Percentiles rank a stretch among this genome's conserved stretches.
These are phyloP conservation scores for Himalopsyche tibetana DNA, from an alignment of 2,888 invertebrate genomes.

Conservation along the genomic window DNA sequence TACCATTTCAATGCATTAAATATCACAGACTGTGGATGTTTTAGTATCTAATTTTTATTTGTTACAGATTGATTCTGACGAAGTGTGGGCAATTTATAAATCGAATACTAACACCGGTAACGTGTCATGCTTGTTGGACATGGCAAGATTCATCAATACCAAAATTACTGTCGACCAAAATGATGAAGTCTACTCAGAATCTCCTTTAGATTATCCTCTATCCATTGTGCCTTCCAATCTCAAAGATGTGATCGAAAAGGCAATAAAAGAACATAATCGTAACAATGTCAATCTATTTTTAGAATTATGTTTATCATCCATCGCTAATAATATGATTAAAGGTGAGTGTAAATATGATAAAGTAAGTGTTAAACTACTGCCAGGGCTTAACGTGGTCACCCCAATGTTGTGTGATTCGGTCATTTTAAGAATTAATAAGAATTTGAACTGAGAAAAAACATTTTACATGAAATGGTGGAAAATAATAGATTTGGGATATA, in stretches of 20 bases:
- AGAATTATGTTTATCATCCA: slow-evolving; percentile 82
- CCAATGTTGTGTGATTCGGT: too few relatives aligned
- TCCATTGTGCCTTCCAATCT: slow-evolving; percentile 75
- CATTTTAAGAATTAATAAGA: too few relatives aligned
- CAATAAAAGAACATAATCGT: slow-evolving; percentile 79
- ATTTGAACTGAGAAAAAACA: too few relatives aligned
- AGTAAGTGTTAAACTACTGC: too few relatives aligned
- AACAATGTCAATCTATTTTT: slow-evolving; percentile 82
- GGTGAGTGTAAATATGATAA: slow-evolving; percentile 69
- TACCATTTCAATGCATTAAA: too few relatives aligned
- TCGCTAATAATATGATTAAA: slow-evolving; percentile 85
- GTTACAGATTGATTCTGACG: slow-evolving; percentile 80
- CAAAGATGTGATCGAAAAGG: slow-evolving; percentile 72
- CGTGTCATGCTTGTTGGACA: slow-evolving; percentile 85
- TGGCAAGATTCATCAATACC: slow-evolving; percentile 80
- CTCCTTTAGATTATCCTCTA: slow-evolving; percentile 78
- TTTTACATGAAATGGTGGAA: too few relatives aligned
- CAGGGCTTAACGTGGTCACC: too few relatives aligned
- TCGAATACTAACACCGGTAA: slow-evolving; percentile 82
- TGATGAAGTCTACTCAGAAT: slow-evolving; percentile 79
- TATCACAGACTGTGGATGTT: too few relatives aligned
- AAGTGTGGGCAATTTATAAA: slow-evolving; percentile 75
- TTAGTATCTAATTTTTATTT: background rate
- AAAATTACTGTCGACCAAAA: slow-evolving; percentile 80
- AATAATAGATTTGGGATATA: too few relatives aligned